Conservation (phyloP, 2,113 vertebrate genomes). For the Porphyrio hochstetteri region DNA sequence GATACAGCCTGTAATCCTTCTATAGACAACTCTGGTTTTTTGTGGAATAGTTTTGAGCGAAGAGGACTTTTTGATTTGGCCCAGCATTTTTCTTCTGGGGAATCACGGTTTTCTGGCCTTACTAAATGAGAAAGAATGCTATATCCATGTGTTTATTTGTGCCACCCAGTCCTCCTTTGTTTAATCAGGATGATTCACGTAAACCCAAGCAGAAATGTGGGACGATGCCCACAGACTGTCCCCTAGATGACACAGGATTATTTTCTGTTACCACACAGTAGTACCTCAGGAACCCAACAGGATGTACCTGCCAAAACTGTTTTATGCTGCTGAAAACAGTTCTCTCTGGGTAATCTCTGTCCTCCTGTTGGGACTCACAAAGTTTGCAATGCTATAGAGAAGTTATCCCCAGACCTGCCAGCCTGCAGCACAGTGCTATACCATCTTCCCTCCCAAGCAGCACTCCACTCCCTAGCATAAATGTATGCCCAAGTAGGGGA, state of each 20-base stretch:
- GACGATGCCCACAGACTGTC: background rate
- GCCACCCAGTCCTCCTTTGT: background rate
- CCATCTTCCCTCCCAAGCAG: background rate
- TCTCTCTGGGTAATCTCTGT: background rate
- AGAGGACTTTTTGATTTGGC: background rate
- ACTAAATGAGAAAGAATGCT: background rate
- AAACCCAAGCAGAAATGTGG: background rate
- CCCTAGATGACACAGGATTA: background rate
- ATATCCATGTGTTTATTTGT: background rate
- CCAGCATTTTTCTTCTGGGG: background rate
- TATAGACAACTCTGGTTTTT: background rate
- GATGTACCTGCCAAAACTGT: background rate
- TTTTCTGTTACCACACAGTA: background rate
- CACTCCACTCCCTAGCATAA: background rate
- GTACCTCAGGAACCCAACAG: background rate
- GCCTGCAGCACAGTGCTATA: background rate
- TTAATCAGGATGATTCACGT: background rate
- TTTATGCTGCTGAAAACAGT: background rate
- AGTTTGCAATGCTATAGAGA: background rate
- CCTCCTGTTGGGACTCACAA: background rate
- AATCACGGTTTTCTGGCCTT: background rate
- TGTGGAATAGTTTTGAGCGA: background rate
- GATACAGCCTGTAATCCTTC: background rate
- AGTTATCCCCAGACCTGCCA: background rate
- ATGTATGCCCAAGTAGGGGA: background rate